A percentile compares a stretch with the other conserved stretches of the same genome.
Conservation (phyloP, 2,113 vertebrate species). For the Okapia johnstoni region DNA sequence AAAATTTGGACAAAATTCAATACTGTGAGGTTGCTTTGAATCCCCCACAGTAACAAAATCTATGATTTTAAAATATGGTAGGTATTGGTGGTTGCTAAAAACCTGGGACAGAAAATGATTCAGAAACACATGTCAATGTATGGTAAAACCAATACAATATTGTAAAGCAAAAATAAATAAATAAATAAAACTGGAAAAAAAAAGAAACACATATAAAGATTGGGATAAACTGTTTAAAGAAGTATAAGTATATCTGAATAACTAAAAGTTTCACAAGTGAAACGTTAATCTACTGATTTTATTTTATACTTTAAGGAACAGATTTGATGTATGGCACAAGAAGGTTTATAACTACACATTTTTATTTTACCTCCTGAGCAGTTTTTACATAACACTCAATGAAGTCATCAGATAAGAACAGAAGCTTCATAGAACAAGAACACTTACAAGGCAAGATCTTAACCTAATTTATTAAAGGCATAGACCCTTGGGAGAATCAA, state of each 20-base stretch:
- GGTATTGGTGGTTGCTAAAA: background rate
- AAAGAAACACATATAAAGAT: background rate
- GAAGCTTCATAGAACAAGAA: background rate
- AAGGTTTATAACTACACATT: background rate
- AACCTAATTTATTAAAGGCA: background rate
- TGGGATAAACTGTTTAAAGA: background rate
- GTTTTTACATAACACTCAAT: background rate
- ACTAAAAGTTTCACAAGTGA: background rate
- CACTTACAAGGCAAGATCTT: background rate
- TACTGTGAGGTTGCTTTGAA: background rate
- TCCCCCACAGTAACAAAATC: background rate
- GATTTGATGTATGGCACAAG: background rate
- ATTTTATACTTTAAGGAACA: conserved; percentile 14
- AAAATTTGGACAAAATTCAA: background rate
- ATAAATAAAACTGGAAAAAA: no score
- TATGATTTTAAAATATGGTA: background rate
- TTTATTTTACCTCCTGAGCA: background rate
- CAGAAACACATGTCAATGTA: background rate
- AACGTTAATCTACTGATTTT: background rate
- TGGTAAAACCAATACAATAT: no score
- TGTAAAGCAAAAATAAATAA: no score
- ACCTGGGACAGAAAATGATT: background rate
- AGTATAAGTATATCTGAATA: background rate
- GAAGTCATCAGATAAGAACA: background rate
- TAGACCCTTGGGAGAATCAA: background rate